These are phyloP conservation scores for Neodiprion pinetum DNA, from an alignment of 1,140 invertebrate species.

Conservation along the genomic window DNA sequence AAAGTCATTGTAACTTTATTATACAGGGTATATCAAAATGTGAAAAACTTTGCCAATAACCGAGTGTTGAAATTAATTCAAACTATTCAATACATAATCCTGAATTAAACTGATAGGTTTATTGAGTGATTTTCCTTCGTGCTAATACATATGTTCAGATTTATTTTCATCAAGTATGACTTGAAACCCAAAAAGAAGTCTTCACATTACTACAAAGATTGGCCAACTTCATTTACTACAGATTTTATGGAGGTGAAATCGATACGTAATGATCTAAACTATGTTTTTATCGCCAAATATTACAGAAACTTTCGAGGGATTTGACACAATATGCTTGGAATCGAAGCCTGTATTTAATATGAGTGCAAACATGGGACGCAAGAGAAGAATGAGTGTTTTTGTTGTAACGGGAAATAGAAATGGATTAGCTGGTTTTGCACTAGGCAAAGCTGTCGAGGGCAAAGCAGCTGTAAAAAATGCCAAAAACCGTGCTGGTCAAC, in stretches of 20 bases:
- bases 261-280: no score
- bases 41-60: conserved; percentile 17
- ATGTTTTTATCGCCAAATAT: conserved; percentile 28
- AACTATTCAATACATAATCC: conserved; percentile 8
- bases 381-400: conserved; percentile 70
- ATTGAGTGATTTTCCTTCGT: background rate
- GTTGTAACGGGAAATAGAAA: conserved; percentile 89
- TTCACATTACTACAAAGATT: no score
- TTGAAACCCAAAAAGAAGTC: no score
- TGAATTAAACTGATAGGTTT: conserved; percentile 22
- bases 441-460: conserved; percentile 73
- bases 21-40: background rate
- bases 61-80: conserved; percentile 2
- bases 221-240: no score
- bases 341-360: conserved; percentile 83
- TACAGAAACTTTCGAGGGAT: conserved; percentile 85
- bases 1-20: conserved; percentile 22
- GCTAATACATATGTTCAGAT: no score
- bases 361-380: conserved; percentile 85
- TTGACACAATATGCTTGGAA: conserved; percentile 87
- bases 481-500: conserved; percentile 86
- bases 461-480: conserved; percentile 73
- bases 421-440: conserved; percentile 84
- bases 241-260: no score
- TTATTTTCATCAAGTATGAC: no score